phyloP scores from a whole-genome alignment of 2,888 invertebrate species.

The Ectemnius lituratus region DNA sequence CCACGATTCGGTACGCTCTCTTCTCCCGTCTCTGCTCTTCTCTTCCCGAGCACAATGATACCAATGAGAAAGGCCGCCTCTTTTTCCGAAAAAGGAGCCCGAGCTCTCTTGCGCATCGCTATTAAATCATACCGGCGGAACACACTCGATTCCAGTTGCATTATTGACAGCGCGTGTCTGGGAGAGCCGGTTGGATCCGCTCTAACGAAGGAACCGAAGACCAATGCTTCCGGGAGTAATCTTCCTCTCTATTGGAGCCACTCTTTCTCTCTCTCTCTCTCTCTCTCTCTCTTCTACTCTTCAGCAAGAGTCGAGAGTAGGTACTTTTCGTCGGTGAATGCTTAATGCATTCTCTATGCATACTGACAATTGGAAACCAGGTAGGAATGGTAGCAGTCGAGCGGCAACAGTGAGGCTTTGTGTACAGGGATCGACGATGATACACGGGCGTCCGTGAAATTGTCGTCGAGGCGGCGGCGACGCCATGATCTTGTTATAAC shows the following conservation, averaged over 20 bases:
- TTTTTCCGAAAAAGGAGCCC: conserved; percentile 3
- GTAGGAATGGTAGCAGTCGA: too few species aligned
- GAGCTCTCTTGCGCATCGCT: not conserved
- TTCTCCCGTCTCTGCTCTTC: too few species aligned
- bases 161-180: not conserved
- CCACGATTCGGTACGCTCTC: conserved; percentile 54
- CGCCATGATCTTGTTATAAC: conserved; percentile 61
- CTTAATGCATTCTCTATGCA: too few species aligned
- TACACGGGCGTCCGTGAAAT: conserved; percentile 53
- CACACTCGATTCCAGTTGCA: not conserved
- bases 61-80: conserved; percentile 30
- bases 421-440: conserved; percentile 38
- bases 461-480: conserved; percentile 59
- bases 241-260: not conserved
- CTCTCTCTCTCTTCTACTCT: not conserved
- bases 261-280: not conserved
- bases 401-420: conserved; percentile 28
- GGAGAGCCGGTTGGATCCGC: not conserved
- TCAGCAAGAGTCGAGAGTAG: too few species aligned
- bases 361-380: too few species aligned
- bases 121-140: not conserved
- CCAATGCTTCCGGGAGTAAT: not conserved
- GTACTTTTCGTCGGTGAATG: too few species aligned
- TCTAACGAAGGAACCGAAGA: not conserved
- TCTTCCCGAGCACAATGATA: conserved; percentile 46